phyloP scores from a whole-genome alignment of 2,888 invertebrate species.

The Pachydiplax longipennis region DNA sequence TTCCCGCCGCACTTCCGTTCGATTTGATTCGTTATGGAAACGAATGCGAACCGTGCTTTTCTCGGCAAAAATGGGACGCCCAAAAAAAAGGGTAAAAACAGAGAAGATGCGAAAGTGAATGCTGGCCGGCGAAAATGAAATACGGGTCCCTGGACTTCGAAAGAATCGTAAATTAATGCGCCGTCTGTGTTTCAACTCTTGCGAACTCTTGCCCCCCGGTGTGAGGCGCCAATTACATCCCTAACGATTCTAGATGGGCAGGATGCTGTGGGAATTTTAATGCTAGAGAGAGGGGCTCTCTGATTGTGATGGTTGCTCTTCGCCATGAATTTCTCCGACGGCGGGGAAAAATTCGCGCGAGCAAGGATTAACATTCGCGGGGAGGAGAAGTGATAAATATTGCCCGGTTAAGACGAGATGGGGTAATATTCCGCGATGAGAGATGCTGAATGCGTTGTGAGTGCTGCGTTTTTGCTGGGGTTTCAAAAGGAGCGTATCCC shows the following conservation, averaged over 20 bases:
- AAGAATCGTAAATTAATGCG: neutral
- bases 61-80: neutral
- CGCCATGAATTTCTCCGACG: neutral
- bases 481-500: too few relatives aligned
- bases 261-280: slow-evolving; percentile 8
- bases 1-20: too few relatives aligned
- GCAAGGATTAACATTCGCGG: neutral
- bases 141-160: neutral
- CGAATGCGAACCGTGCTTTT: neutral
- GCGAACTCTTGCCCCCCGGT: too few relatives aligned
- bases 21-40: neutral
- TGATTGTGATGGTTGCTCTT: neutral
- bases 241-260: slow-evolving; percentile 9
- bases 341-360: neutral
- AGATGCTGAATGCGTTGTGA: too few relatives aligned
- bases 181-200: neutral
- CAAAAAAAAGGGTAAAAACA: neutral
- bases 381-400: too few relatives aligned
- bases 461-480: too few relatives aligned
- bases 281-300: neutral
- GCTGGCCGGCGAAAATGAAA: neutral
- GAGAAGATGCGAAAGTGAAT: neutral
- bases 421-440: too few relatives aligned
- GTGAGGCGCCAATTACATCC: neutral
- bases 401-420: too few relatives aligned